Percentiles rank a stretch among this genome's conserved stretches.
These are phyloP conservation scores for Felis chaus DNA, from an alignment of 2,113 vertebrate genomes.

Conservation along the genomic window DNA sequence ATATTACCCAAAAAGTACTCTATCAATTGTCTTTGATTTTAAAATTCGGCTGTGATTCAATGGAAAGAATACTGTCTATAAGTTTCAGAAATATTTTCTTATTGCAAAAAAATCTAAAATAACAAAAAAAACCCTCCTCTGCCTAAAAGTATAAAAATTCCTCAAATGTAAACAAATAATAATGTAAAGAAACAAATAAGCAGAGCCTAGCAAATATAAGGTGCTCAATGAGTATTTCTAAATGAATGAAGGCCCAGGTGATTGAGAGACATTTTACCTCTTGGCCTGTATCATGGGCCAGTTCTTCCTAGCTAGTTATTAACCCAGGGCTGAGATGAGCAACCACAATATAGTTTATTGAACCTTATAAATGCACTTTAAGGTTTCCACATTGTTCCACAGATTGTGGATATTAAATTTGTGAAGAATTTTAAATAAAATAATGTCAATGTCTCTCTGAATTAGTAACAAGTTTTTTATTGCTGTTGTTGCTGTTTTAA, in stretches of 20 bases:
- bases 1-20: background rate
- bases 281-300: background rate
- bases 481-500: too few relatives aligned
- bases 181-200: background rate
- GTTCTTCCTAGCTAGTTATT: background rate
- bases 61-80: background rate
- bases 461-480: background rate
- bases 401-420: background rate
- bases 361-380: background rate
- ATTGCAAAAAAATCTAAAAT: slow-evolving; percentile 17
- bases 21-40: background rate
- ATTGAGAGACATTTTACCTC: background rate
- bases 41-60: background rate
- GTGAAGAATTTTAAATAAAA: background rate
- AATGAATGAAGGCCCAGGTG: background rate
- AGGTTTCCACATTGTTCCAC: background rate
- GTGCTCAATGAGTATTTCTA: background rate
- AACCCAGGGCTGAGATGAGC: background rate
- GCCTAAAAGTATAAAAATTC: background rate
- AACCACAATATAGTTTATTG: background rate
- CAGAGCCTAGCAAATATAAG: background rate
- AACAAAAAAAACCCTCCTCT: background rate
- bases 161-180: background rate
- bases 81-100: background rate
- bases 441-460: background rate